Percentiles rank a stretch among this genome's conserved stretches.
These are phyloP conservation scores for Scomber scombrus DNA, from an alignment of 2,113 vertebrate genomes.

Conservation along the genomic window DNA sequence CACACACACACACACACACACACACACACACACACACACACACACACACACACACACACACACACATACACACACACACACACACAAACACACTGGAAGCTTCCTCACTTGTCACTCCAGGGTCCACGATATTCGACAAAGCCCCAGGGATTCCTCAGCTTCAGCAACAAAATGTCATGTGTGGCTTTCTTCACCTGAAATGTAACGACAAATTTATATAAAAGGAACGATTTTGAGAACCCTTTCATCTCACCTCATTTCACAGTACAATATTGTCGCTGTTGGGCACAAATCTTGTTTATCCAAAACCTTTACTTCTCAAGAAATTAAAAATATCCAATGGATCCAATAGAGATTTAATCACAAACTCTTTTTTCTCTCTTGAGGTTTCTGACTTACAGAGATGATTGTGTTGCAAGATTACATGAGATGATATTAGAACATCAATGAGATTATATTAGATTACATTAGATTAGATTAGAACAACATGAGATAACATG, in stretches of 20 bases:
- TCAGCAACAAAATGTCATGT: constrained; percentile 77
- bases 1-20: neutral
- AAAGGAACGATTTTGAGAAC: neutral
- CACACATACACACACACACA: neutral
- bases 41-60: neutral
- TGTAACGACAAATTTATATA: neutral
- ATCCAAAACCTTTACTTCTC: no score
- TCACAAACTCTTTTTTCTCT: no score
- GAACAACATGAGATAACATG: neutral
- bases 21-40: no score
- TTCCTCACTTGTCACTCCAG: constrained; percentile 87
- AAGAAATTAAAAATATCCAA: no score
- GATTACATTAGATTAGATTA: neutral
- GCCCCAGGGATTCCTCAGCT: constrained; percentile 88
- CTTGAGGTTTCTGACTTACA: no score
- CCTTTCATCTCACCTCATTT: neutral
- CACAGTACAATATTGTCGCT: no score
- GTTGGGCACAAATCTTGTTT: no score
- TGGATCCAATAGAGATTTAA: no score
- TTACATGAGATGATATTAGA: neutral
- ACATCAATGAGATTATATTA: neutral
- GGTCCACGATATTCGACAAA: constrained; percentile 85
- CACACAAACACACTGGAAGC: neutral
- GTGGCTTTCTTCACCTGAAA: constrained; percentile 75
- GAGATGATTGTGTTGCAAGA: no score